These are phyloP conservation scores for Daktulosphaira vitifoliae DNA, from an alignment of 1,140 invertebrate species.

Conservation along the genomic window DNA sequence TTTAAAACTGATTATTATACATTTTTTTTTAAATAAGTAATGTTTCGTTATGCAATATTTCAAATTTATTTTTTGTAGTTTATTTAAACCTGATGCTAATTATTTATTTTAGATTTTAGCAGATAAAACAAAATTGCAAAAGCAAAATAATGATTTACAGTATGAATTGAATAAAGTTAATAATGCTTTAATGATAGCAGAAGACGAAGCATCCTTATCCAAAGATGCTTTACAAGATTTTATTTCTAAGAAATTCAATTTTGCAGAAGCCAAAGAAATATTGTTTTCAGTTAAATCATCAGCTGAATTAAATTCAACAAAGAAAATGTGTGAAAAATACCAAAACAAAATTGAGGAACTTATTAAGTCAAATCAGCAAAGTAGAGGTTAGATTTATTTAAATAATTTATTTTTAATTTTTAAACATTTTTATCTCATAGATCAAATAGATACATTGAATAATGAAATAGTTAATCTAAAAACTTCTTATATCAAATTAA, in stretches of 20 bases:
- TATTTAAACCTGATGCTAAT: too few relatives aligned
- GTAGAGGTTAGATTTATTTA: not conserved
- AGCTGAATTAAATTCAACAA: slow-evolving; percentile 16
- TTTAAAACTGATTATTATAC: too few relatives aligned
- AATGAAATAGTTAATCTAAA: not conserved
- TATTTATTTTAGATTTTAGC: not conserved
- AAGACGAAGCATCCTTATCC: slow-evolving; percentile 9
- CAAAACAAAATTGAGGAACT: not conserved
- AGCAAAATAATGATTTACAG: slow-evolving; percentile 2
- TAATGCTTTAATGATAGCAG: not conserved
- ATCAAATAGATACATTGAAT: slow-evolving; percentile 12
- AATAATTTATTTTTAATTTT: not conserved
- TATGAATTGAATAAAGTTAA: slow-evolving; percentile 5
- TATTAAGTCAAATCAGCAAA: slow-evolving; percentile 6
- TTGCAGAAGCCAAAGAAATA: not conserved
- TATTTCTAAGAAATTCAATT: slow-evolving; percentile 12
- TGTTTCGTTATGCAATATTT: too few relatives aligned
- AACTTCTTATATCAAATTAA: not conserved
- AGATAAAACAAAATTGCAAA: slow-evolving; percentile 3
- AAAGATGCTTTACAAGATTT: slow-evolving; percentile 17
- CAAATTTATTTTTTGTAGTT: too few relatives aligned
- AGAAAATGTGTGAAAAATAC: slow-evolving; percentile 10
- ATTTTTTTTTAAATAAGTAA: too few relatives aligned
- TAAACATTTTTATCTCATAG: not conserved
- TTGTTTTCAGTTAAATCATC: slow-evolving; percentile 7